Evolutionary conservation across 2,113 vertebrate genomes (phyloP), one percentile per base, ranked within the genome.

Genomic region (Daphoenositta chrysoptera): DNA sequence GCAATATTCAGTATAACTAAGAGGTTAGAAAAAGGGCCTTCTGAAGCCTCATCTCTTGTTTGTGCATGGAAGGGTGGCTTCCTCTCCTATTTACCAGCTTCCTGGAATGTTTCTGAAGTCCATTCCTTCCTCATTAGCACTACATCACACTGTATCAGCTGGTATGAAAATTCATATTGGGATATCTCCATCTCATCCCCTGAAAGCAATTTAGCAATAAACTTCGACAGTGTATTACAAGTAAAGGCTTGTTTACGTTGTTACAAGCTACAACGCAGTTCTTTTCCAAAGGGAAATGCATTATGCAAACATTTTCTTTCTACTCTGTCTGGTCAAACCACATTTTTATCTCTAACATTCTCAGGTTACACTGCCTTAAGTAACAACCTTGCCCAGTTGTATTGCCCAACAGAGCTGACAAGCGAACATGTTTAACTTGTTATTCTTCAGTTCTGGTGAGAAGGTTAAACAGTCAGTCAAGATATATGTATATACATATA

Each of bases 401-500:
- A 61, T 97, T 97, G 77, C 91, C n/a, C 80, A 94, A 96, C 14
- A 72, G 35, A 60, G 23, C 9, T 95, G 83, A 45, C 63, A 86
- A 35, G 57, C 20, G 90, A 40, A 16, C 2, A 3, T 60, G 57
- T 56, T 81, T 65, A 58, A 90, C 40, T 79, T 53, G 39, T 61
- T 84, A 70, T 47, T 88, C 54, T 70, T 51, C 69, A 68, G 27
- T 44, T 84, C 57, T 80, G 19, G 15, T 78, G 26, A 42, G 30
- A 87, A 53, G 30, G 23, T 86, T 83, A 70, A 54, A 63, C 15
- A 51, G 56, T 37, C 63, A 91, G 64, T 23, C 24, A 56, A 26
- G 3, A 81, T 30, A 63, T 8, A n/a, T 47, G 39, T 33, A 6
- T 72, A 1, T 19, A 6, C 8, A n/a, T 44, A 33, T 18, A 40